phyloP scores from a whole-genome alignment of 2,113 vertebrate species.

The Sphyrna mokarran region DNA sequence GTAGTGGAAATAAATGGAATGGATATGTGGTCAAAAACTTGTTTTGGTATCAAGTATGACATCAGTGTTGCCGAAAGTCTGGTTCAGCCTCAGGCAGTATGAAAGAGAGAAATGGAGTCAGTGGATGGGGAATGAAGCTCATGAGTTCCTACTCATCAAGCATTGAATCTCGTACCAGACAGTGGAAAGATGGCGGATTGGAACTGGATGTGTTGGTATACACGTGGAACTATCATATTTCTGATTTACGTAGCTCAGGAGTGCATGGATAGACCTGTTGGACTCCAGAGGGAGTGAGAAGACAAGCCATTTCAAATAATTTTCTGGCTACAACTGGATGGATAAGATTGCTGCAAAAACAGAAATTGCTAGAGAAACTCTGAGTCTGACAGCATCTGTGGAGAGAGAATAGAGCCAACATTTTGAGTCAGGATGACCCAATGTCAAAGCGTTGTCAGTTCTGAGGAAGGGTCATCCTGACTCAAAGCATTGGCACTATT shows the following conservation, averaged over 20 bases:
- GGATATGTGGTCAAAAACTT: background rate
- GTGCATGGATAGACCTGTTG: background rate
- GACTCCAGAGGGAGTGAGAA: background rate
- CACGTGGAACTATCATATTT: background rate
- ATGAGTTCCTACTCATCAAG: background rate
- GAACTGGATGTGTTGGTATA: background rate
- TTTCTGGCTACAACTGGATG: background rate
- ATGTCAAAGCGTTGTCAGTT: too few species aligned
- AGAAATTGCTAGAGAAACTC: too few species aligned
- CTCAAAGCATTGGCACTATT: too few species aligned
- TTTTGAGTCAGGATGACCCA: too few species aligned
- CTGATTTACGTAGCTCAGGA: background rate
- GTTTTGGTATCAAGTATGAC: background rate
- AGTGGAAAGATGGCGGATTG: background rate
- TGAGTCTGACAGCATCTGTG: too few species aligned
- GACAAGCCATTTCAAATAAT: background rate
- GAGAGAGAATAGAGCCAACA: too few species aligned
- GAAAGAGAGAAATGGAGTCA: background rate
- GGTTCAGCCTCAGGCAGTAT: background rate
- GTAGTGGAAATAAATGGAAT: too few species aligned
- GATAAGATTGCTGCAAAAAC: too few species aligned
- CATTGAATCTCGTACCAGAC: background rate
- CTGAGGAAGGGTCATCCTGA: too few species aligned
- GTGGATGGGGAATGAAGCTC: background rate
- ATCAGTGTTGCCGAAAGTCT: background rate